Base-by-base conservation (phyloP, 37 sponge, comb jelly and placozoan species). In the Dysidea cf. avara region DNA sequence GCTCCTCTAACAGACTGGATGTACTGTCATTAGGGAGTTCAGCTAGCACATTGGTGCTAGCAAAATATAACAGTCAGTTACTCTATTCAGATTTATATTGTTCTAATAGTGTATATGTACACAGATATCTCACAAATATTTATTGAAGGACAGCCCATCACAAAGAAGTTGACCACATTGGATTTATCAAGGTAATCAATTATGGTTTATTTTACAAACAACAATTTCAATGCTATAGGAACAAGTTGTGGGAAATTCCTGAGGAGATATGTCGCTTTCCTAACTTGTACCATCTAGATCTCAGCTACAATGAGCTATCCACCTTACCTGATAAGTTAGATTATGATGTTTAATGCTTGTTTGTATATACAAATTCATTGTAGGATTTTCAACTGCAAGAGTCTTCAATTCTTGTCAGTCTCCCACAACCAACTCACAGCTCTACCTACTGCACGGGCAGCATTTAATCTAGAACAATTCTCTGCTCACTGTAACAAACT, bases 401-500 rank as follows among this genome's bases (percentile, higher is more conserved):
- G 72, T 30, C 69, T 90, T 22, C 31, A 63, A 21, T 31, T 81
- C 31, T 51, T 90, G 31, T 31, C 26, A 14, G 85, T 54, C 0
- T 65, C 54, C 4, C 26, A 66, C 28, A 90, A 90, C 48, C 33
- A 40, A 0, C 77, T 90, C 4, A 38, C 28, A 18, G 64, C 22
- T 7, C 67, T 90, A 3, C 85, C 85, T 35, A 61, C 31, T 4
- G 38, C 84, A 22, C 68, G 76, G 1, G 49, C 20, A 3, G 47
- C 14, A 24, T 70, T 75, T 57, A 7, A 36, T 17, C 65, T 90
- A 18, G 55, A 84, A 30, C 28, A 56, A 4, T 64, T 90, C 9
- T 81, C 81, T 64, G 61, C 84, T 61, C 85, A 84, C 56, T 50
- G 77, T 65, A 90, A 90, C 76, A 76, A 76, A 20, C 65, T 90